phyloP scores from a whole-genome alignment of 2,113 vertebrate species.

The Lathamus discolor region DNA sequence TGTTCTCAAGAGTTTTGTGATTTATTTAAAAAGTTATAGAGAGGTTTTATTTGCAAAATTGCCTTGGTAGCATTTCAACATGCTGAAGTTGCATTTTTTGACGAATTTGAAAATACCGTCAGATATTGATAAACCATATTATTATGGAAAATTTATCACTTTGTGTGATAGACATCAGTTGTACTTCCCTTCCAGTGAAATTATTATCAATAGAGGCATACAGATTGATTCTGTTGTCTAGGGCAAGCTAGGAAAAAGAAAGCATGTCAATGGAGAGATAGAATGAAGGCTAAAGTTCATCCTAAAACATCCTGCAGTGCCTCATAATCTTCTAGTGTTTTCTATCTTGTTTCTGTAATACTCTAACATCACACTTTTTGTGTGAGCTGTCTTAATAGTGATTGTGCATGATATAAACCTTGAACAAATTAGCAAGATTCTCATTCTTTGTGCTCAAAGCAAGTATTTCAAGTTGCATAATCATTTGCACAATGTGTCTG shows the following conservation, averaged over 20 bases:
- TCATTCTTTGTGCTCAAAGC: not conserved
- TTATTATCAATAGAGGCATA: not conserved
- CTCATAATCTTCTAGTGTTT: not conserved
- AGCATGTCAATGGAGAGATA: rapidly evolving
- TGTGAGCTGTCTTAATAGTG: not conserved
- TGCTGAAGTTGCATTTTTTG: not conserved
- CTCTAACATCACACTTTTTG: not conserved
- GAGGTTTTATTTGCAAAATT: not conserved
- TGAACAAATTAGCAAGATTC: not conserved
- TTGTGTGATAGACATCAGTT: not conserved
- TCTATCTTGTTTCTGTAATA: not conserved
- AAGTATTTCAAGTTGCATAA: not conserved
- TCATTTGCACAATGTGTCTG: not conserved
- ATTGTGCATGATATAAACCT: not conserved
- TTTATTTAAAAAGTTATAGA: not conserved
- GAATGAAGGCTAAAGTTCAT: not conserved
- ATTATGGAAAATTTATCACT: not conserved
- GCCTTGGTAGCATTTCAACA: not conserved
- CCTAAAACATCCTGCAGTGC: not conserved
- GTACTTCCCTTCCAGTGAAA: not conserved
- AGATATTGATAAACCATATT: not conserved
- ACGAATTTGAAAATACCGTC: not conserved
- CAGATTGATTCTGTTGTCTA: not conserved
- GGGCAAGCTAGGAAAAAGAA: not conserved
- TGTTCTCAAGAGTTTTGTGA: not conserved